A percentile compares a stretch with the other conserved stretches of the same genome.
phyloP scores from a whole-genome alignment of 1,140 invertebrate species.

The Frieseomelitta varia region DNA sequence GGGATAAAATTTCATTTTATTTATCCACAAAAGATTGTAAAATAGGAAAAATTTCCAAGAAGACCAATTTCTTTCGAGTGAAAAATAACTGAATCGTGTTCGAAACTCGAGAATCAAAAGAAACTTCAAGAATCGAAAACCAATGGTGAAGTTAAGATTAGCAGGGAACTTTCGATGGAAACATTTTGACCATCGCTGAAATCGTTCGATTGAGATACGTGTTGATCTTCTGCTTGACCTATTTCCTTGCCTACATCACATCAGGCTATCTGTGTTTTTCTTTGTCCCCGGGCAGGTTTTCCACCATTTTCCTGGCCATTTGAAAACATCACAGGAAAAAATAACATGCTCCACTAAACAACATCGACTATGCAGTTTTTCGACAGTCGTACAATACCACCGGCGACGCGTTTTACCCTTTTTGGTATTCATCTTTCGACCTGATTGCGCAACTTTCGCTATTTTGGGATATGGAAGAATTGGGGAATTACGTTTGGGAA shows the following conservation, averaged over 20 bases:
- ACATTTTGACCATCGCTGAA: not conserved
- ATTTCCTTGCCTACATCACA: not conserved
- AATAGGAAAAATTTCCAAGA: not conserved
- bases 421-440: not conserved
- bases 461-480: not conserved
- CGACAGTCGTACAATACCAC: no score
- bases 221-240: slow-evolving; percentile 18
- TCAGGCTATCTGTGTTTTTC: not conserved
- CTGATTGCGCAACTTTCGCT: no score
- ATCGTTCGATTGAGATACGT: not conserved
- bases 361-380: not conserved
- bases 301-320: not conserved
- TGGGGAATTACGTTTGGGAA: no score
- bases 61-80: not conserved
- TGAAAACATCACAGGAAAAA: not conserved
- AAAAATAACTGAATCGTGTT: not conserved
- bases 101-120: not conserved
- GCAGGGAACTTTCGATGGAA: not conserved
- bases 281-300: not conserved
- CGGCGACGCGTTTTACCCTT: not conserved
- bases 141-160: not conserved
- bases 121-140: not conserved
- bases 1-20: no score
- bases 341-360: not conserved
- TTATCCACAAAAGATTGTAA: no score